phyloP scores from a whole-genome alignment of 92 coral and sea anemone species.

The Scolanthus callimorphus region DNA sequence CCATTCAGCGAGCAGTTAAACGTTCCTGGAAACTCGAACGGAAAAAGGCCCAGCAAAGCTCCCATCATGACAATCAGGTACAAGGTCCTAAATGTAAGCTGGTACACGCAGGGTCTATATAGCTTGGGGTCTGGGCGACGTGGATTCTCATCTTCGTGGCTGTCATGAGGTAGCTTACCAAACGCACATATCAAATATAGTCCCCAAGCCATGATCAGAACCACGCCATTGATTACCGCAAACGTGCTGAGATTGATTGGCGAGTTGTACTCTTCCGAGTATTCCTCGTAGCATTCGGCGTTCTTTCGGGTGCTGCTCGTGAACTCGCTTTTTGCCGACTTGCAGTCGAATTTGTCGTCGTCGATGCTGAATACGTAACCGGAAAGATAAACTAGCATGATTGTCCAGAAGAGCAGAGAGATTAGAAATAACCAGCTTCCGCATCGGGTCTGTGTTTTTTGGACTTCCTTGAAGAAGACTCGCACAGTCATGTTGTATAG shows the following conservation, averaged over 20 bases:
- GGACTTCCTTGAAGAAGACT: slow-evolving; percentile 15
- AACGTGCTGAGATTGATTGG: slow-evolving; percentile 16
- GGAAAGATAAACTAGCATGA: slow-evolving; percentile 7
- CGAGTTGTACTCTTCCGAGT: slow-evolving; percentile 7
- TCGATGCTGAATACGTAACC: slow-evolving; percentile 23
- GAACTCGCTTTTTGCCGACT: neutral
- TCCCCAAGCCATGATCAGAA: slow-evolving; percentile 13
- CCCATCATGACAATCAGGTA: slow-evolving; percentile 36
- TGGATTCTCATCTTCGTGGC: slow-evolving; percentile 31
- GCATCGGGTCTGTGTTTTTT: slow-evolving; percentile 34
- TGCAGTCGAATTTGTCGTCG: slow-evolving; percentile 11
- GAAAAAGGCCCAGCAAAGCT: slow-evolving; percentile 16
- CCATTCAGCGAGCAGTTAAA: slow-evolving; percentile 20
- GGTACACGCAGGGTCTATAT: slow-evolving; percentile 11
- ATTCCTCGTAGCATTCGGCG: slow-evolving; percentile 12
- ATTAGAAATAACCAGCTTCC: slow-evolving; percentile 20
- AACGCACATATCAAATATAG: slow-evolving; percentile 32
- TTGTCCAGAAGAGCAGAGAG: slow-evolving; percentile 20
- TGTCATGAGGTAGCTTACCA: slow-evolving; percentile 35
- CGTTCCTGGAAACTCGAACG: slow-evolving; percentile 15
- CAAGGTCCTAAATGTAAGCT: slow-evolving; percentile 26
- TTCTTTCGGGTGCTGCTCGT: neutral
- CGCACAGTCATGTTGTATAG: slow-evolving; percentile 8
- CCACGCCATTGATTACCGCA: slow-evolving; percentile 28
- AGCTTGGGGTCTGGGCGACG: slow-evolving; percentile 30